A percentile compares a stretch with the other conserved stretches of the same genome.
These are phyloP conservation scores for Channa striata DNA, from an alignment of 2,797 vertebrate genomes.

Conservation along the genomic window DNA sequence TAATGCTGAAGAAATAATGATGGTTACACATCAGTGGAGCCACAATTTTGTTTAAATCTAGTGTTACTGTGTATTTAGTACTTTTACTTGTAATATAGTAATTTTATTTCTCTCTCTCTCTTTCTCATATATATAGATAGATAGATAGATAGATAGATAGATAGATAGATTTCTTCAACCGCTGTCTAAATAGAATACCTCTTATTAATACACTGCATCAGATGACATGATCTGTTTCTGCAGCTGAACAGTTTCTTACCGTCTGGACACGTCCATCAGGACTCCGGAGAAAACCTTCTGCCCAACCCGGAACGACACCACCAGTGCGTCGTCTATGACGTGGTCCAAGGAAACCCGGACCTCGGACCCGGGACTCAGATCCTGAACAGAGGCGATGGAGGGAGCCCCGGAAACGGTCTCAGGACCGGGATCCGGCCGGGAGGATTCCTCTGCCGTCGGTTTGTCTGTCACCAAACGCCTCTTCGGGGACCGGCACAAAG, in stretches of 20 bases:
- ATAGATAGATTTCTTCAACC: too few relatives aligned
- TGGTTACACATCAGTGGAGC: too few relatives aligned
- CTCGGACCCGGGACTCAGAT: slow-evolving; percentile 91
- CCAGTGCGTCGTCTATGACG: slow-evolving; percentile 97
- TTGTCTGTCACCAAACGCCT: slow-evolving; percentile 34
- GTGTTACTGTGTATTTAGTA: too few relatives aligned
- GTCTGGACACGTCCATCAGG: slow-evolving; percentile 96
- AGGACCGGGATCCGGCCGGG: not conserved
- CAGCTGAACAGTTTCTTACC: slow-evolving; percentile 73
- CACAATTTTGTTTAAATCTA: too few relatives aligned
- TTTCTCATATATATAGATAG: too few relatives aligned
- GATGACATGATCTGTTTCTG: too few relatives aligned
- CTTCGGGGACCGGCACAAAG: slow-evolving; percentile 43
- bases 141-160: too few relatives aligned
- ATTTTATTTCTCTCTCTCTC: too few relatives aligned
- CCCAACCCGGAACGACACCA: slow-evolving; percentile 94
- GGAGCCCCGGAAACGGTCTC: slow-evolving; percentile 37
- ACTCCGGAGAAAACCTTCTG: slow-evolving; percentile 96
- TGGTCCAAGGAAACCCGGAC: slow-evolving; percentile 95
- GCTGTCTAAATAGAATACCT: too few relatives aligned
- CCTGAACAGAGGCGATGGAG: slow-evolving; percentile 58
- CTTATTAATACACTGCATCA: too few relatives aligned
- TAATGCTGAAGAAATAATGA: too few relatives aligned
- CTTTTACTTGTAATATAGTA: too few relatives aligned
- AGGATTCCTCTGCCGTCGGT: slow-evolving; percentile 1